Percentiles rank a stretch among this genome's conserved stretches.
phyloP scores from a whole-genome alignment of 2,888 invertebrate species.

The Craniophora ligustri region DNA sequence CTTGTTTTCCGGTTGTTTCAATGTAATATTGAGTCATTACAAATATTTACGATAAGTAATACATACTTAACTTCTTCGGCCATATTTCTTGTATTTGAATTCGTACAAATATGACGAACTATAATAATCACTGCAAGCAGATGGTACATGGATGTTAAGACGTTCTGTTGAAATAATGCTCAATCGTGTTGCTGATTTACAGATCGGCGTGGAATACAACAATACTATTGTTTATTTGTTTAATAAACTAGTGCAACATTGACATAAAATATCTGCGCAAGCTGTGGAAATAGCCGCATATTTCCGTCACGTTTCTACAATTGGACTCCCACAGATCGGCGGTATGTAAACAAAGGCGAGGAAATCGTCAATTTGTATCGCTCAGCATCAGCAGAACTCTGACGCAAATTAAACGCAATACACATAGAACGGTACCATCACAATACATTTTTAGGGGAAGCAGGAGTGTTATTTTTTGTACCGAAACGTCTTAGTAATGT shows the following conservation, averaged over 20 bases:
- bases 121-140: not conserved
- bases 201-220: not conserved
- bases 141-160: not conserved
- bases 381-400: constrained; percentile 5
- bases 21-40: constrained; percentile 4
- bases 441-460: too few species aligned
- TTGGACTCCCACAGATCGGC: not conserved
- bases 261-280: constrained; percentile 2
- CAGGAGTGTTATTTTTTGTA: too few species aligned
- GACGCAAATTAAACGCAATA: constrained; percentile 1
- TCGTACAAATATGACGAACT: not conserved
- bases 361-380: not conserved
- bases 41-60: too few species aligned
- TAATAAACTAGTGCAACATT: constrained; percentile 2
- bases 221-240: constrained; percentile 18
- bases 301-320: constrained; percentile 1
- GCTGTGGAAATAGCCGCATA: not conserved
- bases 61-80: not conserved
- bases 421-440: not conserved
- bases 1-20: constrained; percentile 13
- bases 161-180: not conserved
- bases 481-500: too few species aligned
- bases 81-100: not conserved
- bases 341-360: constrained; percentile 11
- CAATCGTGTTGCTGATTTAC: constrained; percentile 5